phyloP scores from a whole-genome alignment of 2,888 invertebrate species.

The Drosophila niveifrons region DNA sequence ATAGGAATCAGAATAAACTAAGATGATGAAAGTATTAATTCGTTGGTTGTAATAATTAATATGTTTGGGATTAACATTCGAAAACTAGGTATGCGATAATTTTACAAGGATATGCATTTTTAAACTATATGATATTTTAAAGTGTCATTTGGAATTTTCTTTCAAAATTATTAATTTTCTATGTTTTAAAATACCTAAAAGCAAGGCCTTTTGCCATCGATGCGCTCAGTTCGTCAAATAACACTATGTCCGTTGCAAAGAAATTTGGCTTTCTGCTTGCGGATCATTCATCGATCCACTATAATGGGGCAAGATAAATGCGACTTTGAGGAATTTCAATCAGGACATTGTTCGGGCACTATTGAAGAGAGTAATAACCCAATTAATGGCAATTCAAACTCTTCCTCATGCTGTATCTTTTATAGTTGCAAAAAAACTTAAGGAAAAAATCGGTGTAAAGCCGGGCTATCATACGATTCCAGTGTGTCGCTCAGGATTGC shows the following conservation, averaged over 20 bases:
- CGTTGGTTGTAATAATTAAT: no score
- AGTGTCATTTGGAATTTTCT: neutral
- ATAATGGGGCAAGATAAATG: conserved; percentile 1
- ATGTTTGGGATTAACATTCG: no score
- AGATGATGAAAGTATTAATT: no score
- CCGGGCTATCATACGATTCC: conserved; percentile 85
- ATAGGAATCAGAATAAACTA: no score
- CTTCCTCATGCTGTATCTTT: neutral
- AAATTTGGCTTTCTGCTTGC: neutral
- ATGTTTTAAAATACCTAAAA: neutral
- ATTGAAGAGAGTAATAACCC: conserved; percentile 55
- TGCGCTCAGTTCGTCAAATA: neutral
- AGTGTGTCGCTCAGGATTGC: conserved; percentile 86
- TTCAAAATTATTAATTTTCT: conserved; percentile 27
- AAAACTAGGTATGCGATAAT: no score
- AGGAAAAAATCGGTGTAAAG: conserved; percentile 76
- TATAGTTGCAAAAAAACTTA: conserved; percentile 72
- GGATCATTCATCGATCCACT: neutral
- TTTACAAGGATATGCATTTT: no score
- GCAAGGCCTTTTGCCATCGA: conserved; percentile 24
- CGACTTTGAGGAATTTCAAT: conserved; percentile 25
- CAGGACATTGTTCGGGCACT: conserved; percentile 56
- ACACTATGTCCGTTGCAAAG: neutral
- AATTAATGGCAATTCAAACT: neutral
- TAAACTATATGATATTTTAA: no score